Conservation (phyloP, 2,888 invertebrate species). For the Cerceris ruficornis region DNA sequence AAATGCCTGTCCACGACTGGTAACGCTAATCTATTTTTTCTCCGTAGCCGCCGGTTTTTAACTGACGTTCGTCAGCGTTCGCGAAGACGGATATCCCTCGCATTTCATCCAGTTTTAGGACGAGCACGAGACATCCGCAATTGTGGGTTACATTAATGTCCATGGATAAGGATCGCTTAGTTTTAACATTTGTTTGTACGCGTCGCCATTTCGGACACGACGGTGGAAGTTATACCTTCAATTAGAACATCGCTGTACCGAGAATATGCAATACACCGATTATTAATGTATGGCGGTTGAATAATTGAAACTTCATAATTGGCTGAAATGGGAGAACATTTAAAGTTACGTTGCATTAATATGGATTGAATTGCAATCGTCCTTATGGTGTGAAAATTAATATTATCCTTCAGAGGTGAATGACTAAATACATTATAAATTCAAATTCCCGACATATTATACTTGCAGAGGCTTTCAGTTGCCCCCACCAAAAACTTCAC, state of each 20-base stretch:
- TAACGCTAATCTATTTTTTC: slow-evolving; percentile 60
- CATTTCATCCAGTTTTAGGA: slow-evolving; percentile 53
- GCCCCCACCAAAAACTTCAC: slow-evolving; percentile 16
- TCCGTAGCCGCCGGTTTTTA: slow-evolving; percentile 56
- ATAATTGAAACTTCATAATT: slow-evolving; percentile 12
- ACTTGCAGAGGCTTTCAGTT: slow-evolving; percentile 18
- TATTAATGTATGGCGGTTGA: too few relatives aligned
- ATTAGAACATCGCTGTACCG: too few relatives aligned
- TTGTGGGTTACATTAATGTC: slow-evolving; percentile 36
- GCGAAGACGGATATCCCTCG: slow-evolving; percentile 13
- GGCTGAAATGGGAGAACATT: slow-evolving; percentile 24
- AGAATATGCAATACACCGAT: too few relatives aligned
- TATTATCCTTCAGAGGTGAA: slow-evolving; percentile 38
- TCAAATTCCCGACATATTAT: slow-evolving; percentile 38
- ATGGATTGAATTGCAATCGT: slow-evolving; percentile 34
- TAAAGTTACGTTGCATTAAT: slow-evolving; percentile 32
- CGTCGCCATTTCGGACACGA: too few relatives aligned
- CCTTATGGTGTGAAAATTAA: slow-evolving; percentile 34
- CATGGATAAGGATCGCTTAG: too few relatives aligned
- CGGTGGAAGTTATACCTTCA: too few relatives aligned
- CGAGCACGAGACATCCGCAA: slow-evolving; percentile 43
- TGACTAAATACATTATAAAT: slow-evolving; percentile 36
- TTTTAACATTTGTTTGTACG: too few relatives aligned
- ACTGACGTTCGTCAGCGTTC: slow-evolving; percentile 53
- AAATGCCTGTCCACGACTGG: slow-evolving; percentile 39